phyloP scores from a whole-genome alignment of 1,140 invertebrate species.

The Hypsibius dujardini region DNA sequence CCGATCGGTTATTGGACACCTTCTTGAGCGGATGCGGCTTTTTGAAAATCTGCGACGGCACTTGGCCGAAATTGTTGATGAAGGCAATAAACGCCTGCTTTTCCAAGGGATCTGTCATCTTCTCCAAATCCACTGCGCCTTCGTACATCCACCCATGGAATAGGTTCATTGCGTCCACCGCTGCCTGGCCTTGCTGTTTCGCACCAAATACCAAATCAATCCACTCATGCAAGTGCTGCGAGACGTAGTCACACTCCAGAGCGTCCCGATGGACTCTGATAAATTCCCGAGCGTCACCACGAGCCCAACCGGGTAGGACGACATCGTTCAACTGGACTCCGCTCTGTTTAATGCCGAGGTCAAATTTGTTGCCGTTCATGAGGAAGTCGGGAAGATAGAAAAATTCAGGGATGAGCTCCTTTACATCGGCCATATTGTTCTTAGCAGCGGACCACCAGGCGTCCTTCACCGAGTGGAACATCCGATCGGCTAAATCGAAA shows the following conservation, averaged over 20 bases:
- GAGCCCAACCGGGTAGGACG: constrained; percentile 87
- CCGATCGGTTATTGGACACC: constrained; percentile 36
- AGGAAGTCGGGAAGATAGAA: constrained; percentile 95
- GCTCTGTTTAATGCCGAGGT: constrained; percentile 86
- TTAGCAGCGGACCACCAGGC: constrained; percentile 88
- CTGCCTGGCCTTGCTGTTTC: constrained; percentile 74
- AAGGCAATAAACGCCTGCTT: constrained; percentile 98
- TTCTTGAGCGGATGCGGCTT: constrained; percentile 92
- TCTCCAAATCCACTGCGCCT: constrained; percentile 94
- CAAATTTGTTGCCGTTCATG: constrained; percentile 80
- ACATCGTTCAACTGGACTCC: constrained; percentile 79
- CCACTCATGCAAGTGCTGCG: constrained; percentile 93
- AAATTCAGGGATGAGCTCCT: constrained; percentile 96
- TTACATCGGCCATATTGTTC: constrained; percentile 98
- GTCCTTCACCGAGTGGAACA: constrained; percentile 97
- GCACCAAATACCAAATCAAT: constrained; percentile 97
- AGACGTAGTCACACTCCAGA: constrained; percentile 90
- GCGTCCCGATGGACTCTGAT: constrained; percentile 57
- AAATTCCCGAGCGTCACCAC: constrained; percentile 83
- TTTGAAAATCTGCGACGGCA: constrained; percentile 71
- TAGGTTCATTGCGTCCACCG: constrained; percentile 81
- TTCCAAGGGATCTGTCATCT: constrained; percentile 91
- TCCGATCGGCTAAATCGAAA: constrained; percentile 94
- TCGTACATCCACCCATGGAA: constrained; percentile 99
- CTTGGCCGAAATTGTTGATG: constrained; percentile 99